Base-by-base conservation (phyloP, 2,888 invertebrate genomes). In the Pogonocherus hispidulus region DNA sequence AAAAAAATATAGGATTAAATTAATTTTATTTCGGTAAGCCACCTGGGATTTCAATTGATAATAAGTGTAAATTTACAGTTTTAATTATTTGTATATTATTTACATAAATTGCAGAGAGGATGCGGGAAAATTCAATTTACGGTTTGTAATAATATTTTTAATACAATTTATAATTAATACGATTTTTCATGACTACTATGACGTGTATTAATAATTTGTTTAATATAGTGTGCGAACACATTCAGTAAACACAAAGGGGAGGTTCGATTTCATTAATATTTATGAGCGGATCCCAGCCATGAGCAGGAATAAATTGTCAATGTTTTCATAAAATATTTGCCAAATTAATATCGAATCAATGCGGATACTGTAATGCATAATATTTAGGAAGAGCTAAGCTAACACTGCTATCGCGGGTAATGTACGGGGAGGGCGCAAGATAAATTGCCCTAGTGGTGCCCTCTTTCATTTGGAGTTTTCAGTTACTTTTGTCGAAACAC, bases 241-340 rank as follows among this genome's bases (percentile, higher is more conserved):
- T 75, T 77, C 70, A 71, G 77, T 72, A 76, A 78, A 78, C 79
- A 77, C 71, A 75, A 77, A 76, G 78, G 77, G 79, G 75, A 78
- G 76, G 73, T 80, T 79, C 78, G 78, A 78, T 79, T 75, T 75
- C 79, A 82, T 82, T 81, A 82, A 82, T 82, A 82, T 82, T 82
- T 82, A 82, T 82, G 81, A 82, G 82, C 76, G 75, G 71, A 72
- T 74, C 79, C 76, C 75, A 71, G 80, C 76, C 82, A 79, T 82
- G 81, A 81, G 81, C 80, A 71, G 79, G 82, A 82, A 82, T 82
- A 82, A 81, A 82, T 82, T 82, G 81, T 81, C 81, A 79, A 80
- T 81, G 82, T 81, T 82, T 82, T 82, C 82, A 80, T 81, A 82
- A 82, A 82, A 82, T 82, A 82, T 81, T 82, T 82, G 82, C 82